Conservation (phyloP, 2,797 vertebrate genomes). For the Amniataba percoides region DNA sequence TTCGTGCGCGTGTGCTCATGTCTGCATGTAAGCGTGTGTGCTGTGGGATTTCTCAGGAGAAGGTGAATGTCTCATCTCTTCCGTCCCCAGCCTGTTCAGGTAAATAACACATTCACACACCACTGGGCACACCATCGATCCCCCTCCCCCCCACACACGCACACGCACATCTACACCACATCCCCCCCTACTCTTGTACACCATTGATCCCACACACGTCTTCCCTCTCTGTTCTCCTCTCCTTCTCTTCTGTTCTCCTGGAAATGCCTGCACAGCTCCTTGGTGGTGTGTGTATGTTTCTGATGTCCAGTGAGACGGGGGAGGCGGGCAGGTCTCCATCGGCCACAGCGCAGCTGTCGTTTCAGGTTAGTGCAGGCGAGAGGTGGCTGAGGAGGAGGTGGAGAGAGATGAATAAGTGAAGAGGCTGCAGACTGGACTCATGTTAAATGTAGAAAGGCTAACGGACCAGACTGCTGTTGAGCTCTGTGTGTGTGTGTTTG, state of each 20-base stretch:
- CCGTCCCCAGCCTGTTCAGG: slow-evolving; percentile 57
- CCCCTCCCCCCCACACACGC: background rate
- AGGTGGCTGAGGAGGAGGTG: slow-evolving; percentile 70
- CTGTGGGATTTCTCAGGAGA: slow-evolving; percentile 43
- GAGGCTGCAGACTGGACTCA: slow-evolving; percentile 84
- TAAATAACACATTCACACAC: slow-evolving; percentile 71
- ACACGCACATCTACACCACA: slow-evolving; percentile 23
- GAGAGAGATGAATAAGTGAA: slow-evolving; percentile 84
- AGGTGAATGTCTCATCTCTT: slow-evolving; percentile 47
- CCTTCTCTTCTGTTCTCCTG: slow-evolving; percentile 1
- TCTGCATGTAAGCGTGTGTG: slow-evolving; percentile 27
- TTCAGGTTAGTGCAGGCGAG: slow-evolving; percentile 78
- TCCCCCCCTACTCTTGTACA: slow-evolving; percentile 29
- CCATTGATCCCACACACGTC: slow-evolving; percentile 45
- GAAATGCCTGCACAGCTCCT: slow-evolving; percentile 53
- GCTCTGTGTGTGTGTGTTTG: slow-evolving; percentile 68
- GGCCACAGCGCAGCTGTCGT: slow-evolving; percentile 79
- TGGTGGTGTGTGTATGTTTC: slow-evolving; percentile 35
- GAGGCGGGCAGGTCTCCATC: slow-evolving; percentile 66
- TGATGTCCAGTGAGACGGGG: slow-evolving; percentile 70
- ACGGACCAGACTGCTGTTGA: slow-evolving; percentile 89
- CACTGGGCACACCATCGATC: slow-evolving; percentile 56
- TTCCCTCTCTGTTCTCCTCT: background rate
- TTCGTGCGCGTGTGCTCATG: slow-evolving; percentile 11
- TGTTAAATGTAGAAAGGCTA: slow-evolving; percentile 95